A percentile compares a stretch with the other conserved stretches of the same genome.
These are phyloP conservation scores for Syngnathus rostellatus DNA, from an alignment of 2,797 vertebrate species.

Conservation along the genomic window DNA sequence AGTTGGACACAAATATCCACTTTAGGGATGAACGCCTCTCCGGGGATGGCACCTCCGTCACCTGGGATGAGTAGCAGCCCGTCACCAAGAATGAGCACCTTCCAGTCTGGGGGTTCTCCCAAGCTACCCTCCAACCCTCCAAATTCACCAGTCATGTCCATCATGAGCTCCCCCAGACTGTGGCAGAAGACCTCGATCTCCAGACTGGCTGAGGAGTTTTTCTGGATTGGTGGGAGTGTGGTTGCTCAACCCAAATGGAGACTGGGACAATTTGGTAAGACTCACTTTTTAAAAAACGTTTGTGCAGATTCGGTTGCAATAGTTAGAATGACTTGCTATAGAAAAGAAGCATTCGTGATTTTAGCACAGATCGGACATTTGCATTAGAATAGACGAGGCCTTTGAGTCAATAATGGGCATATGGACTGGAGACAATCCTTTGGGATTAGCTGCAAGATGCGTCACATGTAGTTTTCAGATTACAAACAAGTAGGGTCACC, in stretches of 20 bases:
- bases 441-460: constrained; percentile 62
- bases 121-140: constrained; percentile 26
- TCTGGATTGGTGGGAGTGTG: constrained; percentile 86
- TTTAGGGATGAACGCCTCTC: constrained; percentile 55
- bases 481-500: constrained; percentile 53
- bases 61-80: constrained; percentile 25
- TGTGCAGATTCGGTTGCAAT: background rate
- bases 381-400: constrained; percentile 16
- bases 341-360: background rate
- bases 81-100: constrained; percentile 42
- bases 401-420: constrained; percentile 56
- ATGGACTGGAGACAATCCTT: constrained; percentile 71
- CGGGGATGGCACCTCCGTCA: constrained; percentile 56
- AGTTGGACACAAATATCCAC: constrained; percentile 37
- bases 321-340: background rate
- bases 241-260: constrained; percentile 78
- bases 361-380: background rate
- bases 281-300: background rate
- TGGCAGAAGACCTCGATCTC: constrained; percentile 74
- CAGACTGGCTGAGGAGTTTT: constrained; percentile 81
- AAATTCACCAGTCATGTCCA: constrained; percentile 43
- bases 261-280: constrained; percentile 84
- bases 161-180: constrained; percentile 69
- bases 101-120: constrained; percentile 43
- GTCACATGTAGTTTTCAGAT: constrained; percentile 60